phyloP scores from a whole-genome alignment of 2,888 invertebrate species.

The Sympetrum striolatum region DNA sequence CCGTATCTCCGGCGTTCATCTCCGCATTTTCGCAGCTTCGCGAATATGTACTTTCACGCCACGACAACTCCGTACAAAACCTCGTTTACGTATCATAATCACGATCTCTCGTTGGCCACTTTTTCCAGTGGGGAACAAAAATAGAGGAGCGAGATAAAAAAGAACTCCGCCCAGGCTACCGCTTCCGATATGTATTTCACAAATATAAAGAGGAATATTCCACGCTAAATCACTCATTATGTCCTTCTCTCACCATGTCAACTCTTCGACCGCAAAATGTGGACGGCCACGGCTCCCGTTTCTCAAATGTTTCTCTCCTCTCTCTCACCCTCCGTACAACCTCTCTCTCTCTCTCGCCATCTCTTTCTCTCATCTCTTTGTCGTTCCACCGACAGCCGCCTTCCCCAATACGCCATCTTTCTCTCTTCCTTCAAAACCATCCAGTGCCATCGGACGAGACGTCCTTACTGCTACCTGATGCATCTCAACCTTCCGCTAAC shows the following conservation, averaged over 20 bases:
- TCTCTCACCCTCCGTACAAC: neutral
- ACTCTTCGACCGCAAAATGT: conserved; percentile 21
- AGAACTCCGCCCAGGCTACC: neutral
- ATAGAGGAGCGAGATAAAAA: neutral
- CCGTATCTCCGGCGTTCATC: too few species aligned
- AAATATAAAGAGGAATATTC: neutral
- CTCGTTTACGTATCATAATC: neutral
- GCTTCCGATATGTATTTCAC: neutral
- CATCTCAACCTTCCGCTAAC: neutral
- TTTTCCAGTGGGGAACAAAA: neutral
- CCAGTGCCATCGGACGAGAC: conserved; percentile 1
- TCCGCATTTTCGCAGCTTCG: too few species aligned
- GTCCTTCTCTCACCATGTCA: neutral
- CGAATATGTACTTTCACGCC: neutral
- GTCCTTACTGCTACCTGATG: conserved; percentile 14
- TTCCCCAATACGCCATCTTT: neutral
- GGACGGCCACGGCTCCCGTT: conserved; percentile 24
- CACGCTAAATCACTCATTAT: neutral
- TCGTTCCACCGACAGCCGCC: neutral
- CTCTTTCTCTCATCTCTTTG: neutral
- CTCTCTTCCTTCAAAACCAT: conserved; percentile 3
- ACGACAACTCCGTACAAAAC: neutral
- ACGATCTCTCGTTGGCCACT: neutral
- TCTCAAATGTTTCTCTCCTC: neutral
- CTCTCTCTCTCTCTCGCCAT: neutral